Percentiles rank a stretch among this genome's conserved stretches.
phyloP scores from a whole-genome alignment of 2,113 vertebrate species.

The Agelaius phoeniceus region DNA sequence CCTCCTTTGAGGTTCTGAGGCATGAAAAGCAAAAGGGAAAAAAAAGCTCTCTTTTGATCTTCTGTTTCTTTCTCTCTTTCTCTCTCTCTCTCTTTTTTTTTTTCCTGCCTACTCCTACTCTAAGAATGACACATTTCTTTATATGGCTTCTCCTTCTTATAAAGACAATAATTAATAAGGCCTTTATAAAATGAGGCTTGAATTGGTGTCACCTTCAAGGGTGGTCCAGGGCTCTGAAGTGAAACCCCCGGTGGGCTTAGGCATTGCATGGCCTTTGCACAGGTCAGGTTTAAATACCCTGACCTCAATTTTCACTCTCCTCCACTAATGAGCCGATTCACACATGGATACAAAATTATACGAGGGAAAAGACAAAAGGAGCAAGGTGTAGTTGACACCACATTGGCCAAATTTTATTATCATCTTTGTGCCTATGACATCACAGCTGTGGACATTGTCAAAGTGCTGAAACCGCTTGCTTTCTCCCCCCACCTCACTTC shows the following conservation, averaged over 20 bases:
- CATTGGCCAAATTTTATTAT: slow-evolving; percentile 75
- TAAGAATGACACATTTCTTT: slow-evolving; percentile 96
- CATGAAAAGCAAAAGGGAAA: slow-evolving; percentile 94
- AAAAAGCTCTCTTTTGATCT: slow-evolving; percentile 84
- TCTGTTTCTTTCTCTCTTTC: slow-evolving; percentile 92
- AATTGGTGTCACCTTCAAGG: slow-evolving; percentile 93
- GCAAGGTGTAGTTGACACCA: slow-evolving; percentile 79
- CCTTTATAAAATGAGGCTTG: slow-evolving; percentile 95
- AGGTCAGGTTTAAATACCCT: slow-evolving; percentile 97
- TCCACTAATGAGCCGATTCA: slow-evolving; percentile 94
- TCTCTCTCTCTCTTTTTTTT: slow-evolving; percentile 68
- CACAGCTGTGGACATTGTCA: slow-evolving; percentile 73
- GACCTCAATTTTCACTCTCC: slow-evolving; percentile 96
- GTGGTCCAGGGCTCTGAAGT: slow-evolving; percentile 91
- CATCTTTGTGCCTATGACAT: slow-evolving; percentile 79
- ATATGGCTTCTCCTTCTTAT: slow-evolving; percentile 90
- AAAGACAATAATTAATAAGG: slow-evolving; percentile 99
- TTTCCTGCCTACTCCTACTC: slow-evolving; percentile 84
- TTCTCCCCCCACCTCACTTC: not conserved
- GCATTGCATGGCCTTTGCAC: slow-evolving; percentile 89
- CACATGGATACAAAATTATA: slow-evolving; percentile 83
- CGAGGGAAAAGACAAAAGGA: slow-evolving; percentile 75
- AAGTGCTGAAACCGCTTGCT: slow-evolving; percentile 14
- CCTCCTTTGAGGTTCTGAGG: slow-evolving; percentile 99
- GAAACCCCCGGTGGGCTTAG: slow-evolving; percentile 88